A percentile compares a stretch with the other conserved stretches of the same genome.
Conservation (phyloP, 2,888 invertebrate species). For the Melanargia galathea region DNA sequence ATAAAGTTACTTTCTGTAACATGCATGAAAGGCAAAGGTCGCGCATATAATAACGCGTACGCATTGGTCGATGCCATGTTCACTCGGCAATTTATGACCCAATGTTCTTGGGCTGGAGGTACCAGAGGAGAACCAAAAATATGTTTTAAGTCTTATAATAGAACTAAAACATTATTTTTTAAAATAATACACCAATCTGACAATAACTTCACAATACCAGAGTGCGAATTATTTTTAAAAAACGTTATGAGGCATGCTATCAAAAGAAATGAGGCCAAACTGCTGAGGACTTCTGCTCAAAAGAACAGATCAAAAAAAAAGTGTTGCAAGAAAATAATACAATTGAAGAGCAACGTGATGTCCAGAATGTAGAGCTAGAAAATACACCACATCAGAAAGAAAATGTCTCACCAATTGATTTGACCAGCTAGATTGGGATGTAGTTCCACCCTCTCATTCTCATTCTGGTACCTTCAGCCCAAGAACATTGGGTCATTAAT, state of each 20-base stretch:
- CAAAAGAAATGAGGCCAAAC: background rate
- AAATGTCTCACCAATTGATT: conserved; percentile 10
- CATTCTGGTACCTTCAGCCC: too few relatives aligned
- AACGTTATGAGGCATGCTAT: background rate
- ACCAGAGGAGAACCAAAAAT: conserved; percentile 8
- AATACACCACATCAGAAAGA: conserved; percentile 10
- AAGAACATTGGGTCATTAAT: too few relatives aligned
- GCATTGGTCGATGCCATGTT: conserved; percentile 13
- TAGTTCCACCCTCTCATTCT: background rate
- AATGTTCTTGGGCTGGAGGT: conserved; percentile 21
- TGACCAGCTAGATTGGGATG: conserved; percentile 8
- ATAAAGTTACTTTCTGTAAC: background rate
- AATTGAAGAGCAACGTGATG: conserved; percentile 9
- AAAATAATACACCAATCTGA: background rate
- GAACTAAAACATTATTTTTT: background rate
- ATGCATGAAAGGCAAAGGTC: background rate
- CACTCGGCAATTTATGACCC: conserved; percentile 10
- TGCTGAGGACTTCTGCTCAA: background rate
- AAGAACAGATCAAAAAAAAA: conserved; percentile 8
- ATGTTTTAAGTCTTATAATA: conserved; percentile 1
- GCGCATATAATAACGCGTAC: conserved; percentile 7
- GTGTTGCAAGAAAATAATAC: conserved; percentile 9
- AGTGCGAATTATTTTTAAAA: background rate
- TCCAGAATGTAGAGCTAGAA: conserved; percentile 10
- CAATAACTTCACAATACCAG: background rate